Evolutionary conservation across 2,888 invertebrate genomes (phyloP).

Genomic region (Blastobasis adustella): DNA sequence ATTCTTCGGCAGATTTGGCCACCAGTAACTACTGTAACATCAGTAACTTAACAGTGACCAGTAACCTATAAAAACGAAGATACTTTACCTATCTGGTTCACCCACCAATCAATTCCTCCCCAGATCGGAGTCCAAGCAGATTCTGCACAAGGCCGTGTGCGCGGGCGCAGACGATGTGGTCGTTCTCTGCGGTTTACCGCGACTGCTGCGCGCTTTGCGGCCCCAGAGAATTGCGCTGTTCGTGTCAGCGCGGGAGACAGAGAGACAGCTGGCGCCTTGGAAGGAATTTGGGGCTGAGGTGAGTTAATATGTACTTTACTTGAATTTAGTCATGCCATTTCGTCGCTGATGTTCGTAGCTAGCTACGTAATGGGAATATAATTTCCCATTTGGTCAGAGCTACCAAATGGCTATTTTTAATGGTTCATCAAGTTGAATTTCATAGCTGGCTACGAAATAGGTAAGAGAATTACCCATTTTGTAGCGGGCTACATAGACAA

Average conservation of each 20-base stretch:
- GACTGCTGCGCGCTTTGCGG: conserved; percentile 82
- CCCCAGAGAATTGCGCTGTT: conserved; percentile 80
- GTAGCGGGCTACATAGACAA: too few relatives aligned
- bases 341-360: neutral
- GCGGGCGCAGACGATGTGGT: conserved; percentile 88
- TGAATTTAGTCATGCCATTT: neutral
- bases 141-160: conserved; percentile 83
- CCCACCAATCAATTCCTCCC: conserved; percentile 8
- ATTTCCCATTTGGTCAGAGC: too few relatives aligned
- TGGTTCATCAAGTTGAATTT: too few relatives aligned
- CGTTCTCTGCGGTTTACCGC: conserved; percentile 84
- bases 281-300: conserved; percentile 86
- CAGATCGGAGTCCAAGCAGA: conserved; percentile 87
- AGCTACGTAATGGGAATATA: too few relatives aligned
- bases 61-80: too few relatives aligned
- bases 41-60: too few relatives aligned
- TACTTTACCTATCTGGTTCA: neutral
- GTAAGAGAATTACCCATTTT: too few relatives aligned
- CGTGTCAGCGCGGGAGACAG: conserved; percentile 76
- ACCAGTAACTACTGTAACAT: too few relatives aligned
- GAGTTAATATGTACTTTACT: conserved; percentile 19
- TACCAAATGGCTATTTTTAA: too few relatives aligned
- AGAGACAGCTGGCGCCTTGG: conserved; percentile 84
- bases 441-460: too few relatives aligned
- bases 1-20: too few relatives aligned